Percentiles rank a stretch among this genome's conserved stretches.
Evolutionary conservation across 2,113 vertebrate species (phyloP).

Genomic region (Hypanus sabinus): DNA sequence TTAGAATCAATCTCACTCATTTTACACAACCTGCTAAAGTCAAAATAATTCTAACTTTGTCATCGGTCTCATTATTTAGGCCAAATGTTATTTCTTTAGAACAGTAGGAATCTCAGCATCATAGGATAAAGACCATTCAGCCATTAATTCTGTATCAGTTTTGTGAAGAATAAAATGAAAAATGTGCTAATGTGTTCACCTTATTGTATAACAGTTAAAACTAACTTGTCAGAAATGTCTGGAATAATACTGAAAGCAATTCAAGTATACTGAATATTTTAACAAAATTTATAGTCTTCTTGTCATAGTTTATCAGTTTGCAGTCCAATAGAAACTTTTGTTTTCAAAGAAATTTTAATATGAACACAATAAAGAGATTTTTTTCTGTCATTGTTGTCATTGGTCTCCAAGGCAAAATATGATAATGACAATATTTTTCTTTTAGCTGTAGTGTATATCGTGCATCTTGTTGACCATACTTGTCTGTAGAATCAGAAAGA

Average conservation of each 20-base stretch:
- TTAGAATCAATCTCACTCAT: background rate
- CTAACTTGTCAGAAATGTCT: constrained; percentile 1
- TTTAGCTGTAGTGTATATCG: background rate
- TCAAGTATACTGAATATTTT: background rate
- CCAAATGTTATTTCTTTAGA: background rate
- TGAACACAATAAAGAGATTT: background rate
- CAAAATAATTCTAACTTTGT: background rate
- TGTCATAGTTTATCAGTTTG: background rate
- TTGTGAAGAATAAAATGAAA: background rate
- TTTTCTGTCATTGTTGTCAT: background rate
- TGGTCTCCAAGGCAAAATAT: background rate
- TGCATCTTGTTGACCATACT: background rate
- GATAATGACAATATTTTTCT: background rate
- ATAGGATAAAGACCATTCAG: too few relatives aligned
- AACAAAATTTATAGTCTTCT: background rate
- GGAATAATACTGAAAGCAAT: background rate
- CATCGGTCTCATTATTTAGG: background rate
- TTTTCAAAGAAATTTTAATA: too few relatives aligned
- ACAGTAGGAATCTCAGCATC: too few relatives aligned
- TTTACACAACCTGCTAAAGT: background rate
- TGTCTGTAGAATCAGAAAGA: background rate
- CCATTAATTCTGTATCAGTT: background rate
- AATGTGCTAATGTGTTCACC: background rate
- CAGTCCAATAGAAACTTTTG: background rate
- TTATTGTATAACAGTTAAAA: background rate